Evolutionary conservation across 2,888 invertebrate genomes (phyloP).

Genomic region (Dolichopus griseipennis): DNA sequence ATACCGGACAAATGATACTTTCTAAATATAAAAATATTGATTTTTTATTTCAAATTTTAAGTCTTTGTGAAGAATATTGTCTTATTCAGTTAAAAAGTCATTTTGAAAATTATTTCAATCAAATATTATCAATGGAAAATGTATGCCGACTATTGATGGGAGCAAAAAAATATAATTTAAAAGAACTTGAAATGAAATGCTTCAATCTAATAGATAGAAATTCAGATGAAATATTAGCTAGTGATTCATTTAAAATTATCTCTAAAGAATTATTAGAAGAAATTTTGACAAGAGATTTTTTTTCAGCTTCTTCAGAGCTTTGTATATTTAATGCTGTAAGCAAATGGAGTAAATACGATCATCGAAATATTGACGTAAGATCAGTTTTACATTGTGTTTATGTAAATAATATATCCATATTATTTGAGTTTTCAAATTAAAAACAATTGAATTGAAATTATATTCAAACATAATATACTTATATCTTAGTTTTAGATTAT

Average conservation of each 20-base stretch:
- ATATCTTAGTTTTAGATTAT: too few species aligned
- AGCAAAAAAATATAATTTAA: conserved; percentile 61
- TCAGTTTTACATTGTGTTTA: too few species aligned
- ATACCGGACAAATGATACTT: conserved; percentile 66
- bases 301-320: conserved; percentile 84
- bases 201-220: conserved; percentile 84
- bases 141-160: conserved; percentile 93
- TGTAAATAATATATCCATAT: too few species aligned
- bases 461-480: too few species aligned
- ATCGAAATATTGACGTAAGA: conserved; percentile 25
- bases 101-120: conserved; percentile 86
- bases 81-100: conserved; percentile 79
- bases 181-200: conserved; percentile 66
- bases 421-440: too few species aligned
- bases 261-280: conserved; percentile 72
- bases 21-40: conserved; percentile 57
- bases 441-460: too few species aligned
- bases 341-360: conserved; percentile 77
- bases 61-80: conserved; percentile 95
- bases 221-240: conserved; percentile 72
- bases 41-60: conserved; percentile 61
- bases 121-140: conserved; percentile 77
- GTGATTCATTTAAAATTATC: conserved; percentile 73
- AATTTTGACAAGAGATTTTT: conserved; percentile 82
- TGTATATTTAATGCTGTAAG: conserved; percentile 88